Percentiles rank a stretch among this genome's conserved stretches.
Evolutionary conservation across 2,888 invertebrate species (phyloP).

Genomic region (Orchestes rusci): DNA sequence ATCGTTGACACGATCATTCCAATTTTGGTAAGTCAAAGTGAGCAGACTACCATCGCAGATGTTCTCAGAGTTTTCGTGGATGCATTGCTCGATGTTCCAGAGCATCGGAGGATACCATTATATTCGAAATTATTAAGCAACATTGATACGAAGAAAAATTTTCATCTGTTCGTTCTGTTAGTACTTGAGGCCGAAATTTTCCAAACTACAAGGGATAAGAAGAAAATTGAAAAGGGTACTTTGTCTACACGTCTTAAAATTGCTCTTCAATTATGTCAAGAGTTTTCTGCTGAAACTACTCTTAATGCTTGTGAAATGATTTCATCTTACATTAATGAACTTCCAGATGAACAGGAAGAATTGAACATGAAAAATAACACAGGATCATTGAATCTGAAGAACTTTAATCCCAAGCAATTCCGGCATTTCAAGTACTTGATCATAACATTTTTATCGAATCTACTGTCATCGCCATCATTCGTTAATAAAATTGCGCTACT

Average conservation of each 20-base stretch:
- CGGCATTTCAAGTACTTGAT: constrained; percentile 79
- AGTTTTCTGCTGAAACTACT: constrained; percentile 57
- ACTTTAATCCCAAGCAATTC: constrained; percentile 57
- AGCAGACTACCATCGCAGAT: constrained; percentile 44
- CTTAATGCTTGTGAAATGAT: constrained; percentile 61
- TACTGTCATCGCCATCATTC: constrained; percentile 63
- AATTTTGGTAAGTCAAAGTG: constrained; percentile 51
- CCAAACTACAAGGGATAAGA: constrained; percentile 44
- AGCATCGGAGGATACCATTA: constrained; percentile 77
- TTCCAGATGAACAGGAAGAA: constrained; percentile 59
- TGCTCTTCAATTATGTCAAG: constrained; percentile 57
- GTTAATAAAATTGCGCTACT: constrained; percentile 57
- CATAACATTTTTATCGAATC: constrained; percentile 63
- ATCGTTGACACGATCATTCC: constrained; percentile 88
- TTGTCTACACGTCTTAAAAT: constrained; percentile 54
- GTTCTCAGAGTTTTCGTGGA: constrained; percentile 86
- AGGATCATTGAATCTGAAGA: constrained; percentile 45
- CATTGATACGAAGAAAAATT: constrained; percentile 55
- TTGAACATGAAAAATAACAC: constrained; percentile 40
- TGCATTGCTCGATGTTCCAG: constrained; percentile 85
- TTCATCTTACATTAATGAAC: constrained; percentile 54
- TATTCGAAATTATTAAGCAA: constrained; percentile 74
- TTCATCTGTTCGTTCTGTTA: constrained; percentile 66
- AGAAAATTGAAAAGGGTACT: constrained; percentile 23
- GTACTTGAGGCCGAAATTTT: constrained; percentile 65